Conservation (phyloP, 2,113 vertebrate genomes). For the Hydropotes inermis region DNA sequence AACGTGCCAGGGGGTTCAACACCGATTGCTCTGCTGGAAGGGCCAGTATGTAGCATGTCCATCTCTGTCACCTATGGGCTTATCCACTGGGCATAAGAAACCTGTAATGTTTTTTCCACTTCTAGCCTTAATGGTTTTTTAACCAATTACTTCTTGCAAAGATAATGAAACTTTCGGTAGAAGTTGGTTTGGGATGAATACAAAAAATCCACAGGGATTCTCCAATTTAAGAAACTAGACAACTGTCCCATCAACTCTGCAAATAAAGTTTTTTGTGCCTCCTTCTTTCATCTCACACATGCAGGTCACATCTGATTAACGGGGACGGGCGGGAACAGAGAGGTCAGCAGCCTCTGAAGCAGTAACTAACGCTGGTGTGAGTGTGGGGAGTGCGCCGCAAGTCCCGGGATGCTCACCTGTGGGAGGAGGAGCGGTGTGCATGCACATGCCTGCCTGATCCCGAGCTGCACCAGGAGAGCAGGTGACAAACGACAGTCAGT, state of each 20-base stretch:
- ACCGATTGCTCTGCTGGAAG: not conserved
- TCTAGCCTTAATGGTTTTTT: not conserved
- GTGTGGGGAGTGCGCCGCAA: accelerated
- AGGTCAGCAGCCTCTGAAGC: not conserved
- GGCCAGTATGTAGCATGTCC: not conserved
- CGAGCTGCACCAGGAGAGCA: not conserved
- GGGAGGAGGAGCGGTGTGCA: accelerated
- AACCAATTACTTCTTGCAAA: not conserved
- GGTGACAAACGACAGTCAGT: not conserved
- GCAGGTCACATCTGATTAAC: not conserved
- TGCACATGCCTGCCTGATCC: not conserved
- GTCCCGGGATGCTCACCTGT: accelerated
- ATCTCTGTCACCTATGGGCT: not conserved
- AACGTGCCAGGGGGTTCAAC: not conserved
- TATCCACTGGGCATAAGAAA: not conserved
- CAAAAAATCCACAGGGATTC: not conserved
- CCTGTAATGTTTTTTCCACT: not conserved
- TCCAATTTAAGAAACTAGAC: not conserved
- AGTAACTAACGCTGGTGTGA: accelerated
- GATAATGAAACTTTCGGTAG: not conserved
- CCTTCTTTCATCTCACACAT: not conserved
- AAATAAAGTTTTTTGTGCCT: not conserved
- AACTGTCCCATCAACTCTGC: not conserved
- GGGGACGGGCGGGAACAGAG: not conserved
- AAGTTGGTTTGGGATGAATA: not conserved